Conservation (phyloP, 2,797 vertebrate species). For the Pogonophryne albipinna region DNA sequence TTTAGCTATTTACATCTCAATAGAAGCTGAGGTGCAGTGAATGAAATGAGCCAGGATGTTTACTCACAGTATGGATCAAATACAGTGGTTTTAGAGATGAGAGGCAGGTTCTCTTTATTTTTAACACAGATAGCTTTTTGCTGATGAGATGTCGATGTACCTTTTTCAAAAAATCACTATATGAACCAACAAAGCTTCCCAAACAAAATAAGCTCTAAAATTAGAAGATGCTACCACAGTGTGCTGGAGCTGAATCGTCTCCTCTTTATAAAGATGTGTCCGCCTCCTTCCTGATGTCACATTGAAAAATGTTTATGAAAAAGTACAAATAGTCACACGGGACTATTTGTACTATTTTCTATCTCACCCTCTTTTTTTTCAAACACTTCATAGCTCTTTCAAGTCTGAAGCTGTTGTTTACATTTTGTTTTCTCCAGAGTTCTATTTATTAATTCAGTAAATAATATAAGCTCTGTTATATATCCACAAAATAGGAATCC, state of each 20-base stretch:
- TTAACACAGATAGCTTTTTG: neutral
- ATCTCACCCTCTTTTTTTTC: neutral
- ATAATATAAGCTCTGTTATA: no score
- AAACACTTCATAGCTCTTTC: neutral
- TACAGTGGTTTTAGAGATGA: neutral
- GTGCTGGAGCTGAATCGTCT: neutral
- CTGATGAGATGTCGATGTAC: neutral
- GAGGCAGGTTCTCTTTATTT: neutral
- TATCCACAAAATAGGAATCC: no score
- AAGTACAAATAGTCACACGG: neutral
- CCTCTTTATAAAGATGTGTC: neutral
- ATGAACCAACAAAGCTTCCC: neutral
- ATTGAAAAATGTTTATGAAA: conserved; percentile 6
- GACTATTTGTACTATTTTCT: neutral
- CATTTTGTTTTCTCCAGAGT: neutral
- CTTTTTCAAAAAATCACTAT: neutral
- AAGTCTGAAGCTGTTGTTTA: neutral
- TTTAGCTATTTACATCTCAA: neutral
- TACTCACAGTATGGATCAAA: neutral
- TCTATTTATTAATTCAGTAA: neutral
- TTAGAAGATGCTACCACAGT: neutral
- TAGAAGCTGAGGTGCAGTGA: neutral
- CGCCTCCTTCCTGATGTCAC: conserved; percentile 2
- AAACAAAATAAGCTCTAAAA: neutral
- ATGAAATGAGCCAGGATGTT: neutral